Percentiles rank a stretch among this genome's conserved stretches.
These are phyloP conservation scores for Balanococcus diminutus DNA, from an alignment of 2,888 invertebrate species.

Conservation along the genomic window DNA sequence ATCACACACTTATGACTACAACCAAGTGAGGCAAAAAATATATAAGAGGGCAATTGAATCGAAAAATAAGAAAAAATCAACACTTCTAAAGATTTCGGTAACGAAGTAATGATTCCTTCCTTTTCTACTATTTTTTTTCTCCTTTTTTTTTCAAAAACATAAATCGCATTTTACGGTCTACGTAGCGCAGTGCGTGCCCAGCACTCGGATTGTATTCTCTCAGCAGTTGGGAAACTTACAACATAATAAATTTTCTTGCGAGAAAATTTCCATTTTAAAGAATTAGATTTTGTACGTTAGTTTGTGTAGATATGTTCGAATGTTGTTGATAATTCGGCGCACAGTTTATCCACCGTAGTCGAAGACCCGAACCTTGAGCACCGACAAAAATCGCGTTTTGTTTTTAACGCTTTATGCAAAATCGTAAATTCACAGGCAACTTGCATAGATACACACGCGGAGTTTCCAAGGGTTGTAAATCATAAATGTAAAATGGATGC, in stretches of 20 bases:
- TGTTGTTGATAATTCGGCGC: background rate
- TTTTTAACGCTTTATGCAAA: background rate
- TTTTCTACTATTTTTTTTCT: background rate
- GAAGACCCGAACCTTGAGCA: background rate
- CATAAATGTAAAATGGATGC: constrained; percentile 7
- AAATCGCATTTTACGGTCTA: constrained; percentile 22
- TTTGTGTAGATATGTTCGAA: constrained; percentile 21
- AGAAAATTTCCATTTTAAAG: constrained; percentile 27
- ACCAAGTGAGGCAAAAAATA: background rate
- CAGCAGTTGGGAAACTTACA: background rate
- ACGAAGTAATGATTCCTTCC: constrained; percentile 8
- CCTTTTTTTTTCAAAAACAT: background rate
- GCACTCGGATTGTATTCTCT: background rate
- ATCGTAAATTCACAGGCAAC: background rate
- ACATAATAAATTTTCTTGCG: background rate
- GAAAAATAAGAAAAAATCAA: background rate
- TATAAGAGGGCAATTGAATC: background rate
- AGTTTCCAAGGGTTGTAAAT: background rate
- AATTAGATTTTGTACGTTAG: constrained; percentile 9
- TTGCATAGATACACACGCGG: background rate
- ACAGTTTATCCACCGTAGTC: background rate
- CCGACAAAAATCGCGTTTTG: background rate
- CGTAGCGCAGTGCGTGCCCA: background rate
- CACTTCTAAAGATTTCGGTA: background rate
- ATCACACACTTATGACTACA: background rate